Evolutionary conservation across 2,888 invertebrate genomes (phyloP), one percentile per base, ranked within the genome.

Genomic region (Drosophila neotestacea): DNA sequence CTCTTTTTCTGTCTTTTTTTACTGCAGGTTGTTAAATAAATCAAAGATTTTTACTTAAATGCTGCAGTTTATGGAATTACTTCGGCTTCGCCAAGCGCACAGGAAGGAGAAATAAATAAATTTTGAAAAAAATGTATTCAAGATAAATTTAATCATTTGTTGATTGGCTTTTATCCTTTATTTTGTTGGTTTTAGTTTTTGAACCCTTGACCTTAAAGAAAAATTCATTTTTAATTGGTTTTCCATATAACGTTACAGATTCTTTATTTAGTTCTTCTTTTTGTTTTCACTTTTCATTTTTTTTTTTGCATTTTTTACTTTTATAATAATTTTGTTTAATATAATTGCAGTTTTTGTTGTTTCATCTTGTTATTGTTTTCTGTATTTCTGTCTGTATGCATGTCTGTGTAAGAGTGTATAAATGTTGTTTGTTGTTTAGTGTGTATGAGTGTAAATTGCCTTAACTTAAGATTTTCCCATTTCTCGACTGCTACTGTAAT

Each of bases 211-310:
- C 6, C n/a, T 16, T 58, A 22, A 63, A 42, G 22, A 47, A 73
- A 64, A 77, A 75, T 30, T 3, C 47, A 32, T n/a, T 42, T 50
- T 47, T 30, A 41, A 63, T 70, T 80, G 80, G 79, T 87, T 91
- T 91, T 91, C 86, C 91, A 91, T 91, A 90, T 91, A 91, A 91
- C 91, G 90, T 90, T 91, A 91, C 90, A 91, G 90, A 91, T 91
- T 91, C 85, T 89, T 89, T 89, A 89, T 88, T 88, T 87, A 80
- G 75, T 85, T 75, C 76, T 77, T 73, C 54, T 75, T 76, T 76
- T 77, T 70, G 68, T 71, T 72, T 76, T 73, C 60, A 60, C 73
- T 75, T 71, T 79, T 59, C 69, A 59, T 74, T 75, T 85, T 75
- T 75, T 83, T 77, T 85, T 73, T 60, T 75, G 71, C 71, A 34